Evolutionary conservation across 2,888 invertebrate genomes (phyloP).

Genomic region (Hemicrepidius hirtus): DNA sequence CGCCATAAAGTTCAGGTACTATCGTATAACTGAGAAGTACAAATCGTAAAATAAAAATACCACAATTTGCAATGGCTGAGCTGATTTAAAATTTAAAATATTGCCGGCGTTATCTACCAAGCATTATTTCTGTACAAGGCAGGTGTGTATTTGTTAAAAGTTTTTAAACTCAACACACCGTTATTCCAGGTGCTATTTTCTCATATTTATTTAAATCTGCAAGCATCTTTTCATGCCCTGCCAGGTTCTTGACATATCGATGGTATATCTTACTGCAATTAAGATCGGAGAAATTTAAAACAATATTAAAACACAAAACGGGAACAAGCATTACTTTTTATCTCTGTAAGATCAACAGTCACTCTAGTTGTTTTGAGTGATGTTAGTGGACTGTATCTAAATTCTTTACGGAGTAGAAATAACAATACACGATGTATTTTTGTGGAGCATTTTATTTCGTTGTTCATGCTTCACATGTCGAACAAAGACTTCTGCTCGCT

Average conservation of each 20-base stretch:
- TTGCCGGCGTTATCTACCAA: slow-evolving; percentile 14
- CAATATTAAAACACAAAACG: slow-evolving; percentile 22
- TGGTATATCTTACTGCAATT: slow-evolving; percentile 30
- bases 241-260: slow-evolving; percentile 20
- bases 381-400: no score
- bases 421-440: no score
- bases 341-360: neutral
- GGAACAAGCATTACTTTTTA: slow-evolving; percentile 9
- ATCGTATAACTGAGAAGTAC: neutral
- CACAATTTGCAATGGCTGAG: slow-evolving; percentile 10
- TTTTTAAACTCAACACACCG: slow-evolving; percentile 16
- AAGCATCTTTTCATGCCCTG: slow-evolving; percentile 12
- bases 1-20: slow-evolving; percentile 19
- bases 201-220: slow-evolving; percentile 27
- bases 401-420: no score
- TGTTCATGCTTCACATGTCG: no score
- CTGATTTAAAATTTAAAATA: slow-evolving; percentile 29
- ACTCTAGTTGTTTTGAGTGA: no score
- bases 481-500: no score
- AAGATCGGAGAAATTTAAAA: slow-evolving; percentile 1
- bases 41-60: slow-evolving; percentile 19
- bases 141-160: slow-evolving; percentile 15
- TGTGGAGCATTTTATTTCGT: no score
- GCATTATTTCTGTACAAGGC: slow-evolving; percentile 6
- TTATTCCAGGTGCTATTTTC: slow-evolving; percentile 28